phyloP scores from a whole-genome alignment of 2,888 invertebrate species.

The Watsonalla cultraria region DNA sequence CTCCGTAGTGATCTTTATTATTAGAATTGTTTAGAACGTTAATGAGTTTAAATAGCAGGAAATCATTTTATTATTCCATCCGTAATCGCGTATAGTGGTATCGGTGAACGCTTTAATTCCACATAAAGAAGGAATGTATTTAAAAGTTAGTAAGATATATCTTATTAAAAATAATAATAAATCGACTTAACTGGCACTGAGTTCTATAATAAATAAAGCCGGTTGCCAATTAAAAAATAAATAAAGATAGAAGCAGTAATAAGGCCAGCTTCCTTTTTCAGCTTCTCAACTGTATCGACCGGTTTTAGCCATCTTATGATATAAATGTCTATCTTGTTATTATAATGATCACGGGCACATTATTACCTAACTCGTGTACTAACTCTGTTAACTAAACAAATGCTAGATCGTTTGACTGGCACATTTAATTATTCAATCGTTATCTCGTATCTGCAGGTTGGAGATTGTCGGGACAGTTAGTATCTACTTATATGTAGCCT shows the following conservation, averaged over 20 bases:
- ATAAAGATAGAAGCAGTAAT: neutral
- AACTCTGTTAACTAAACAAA: neutral
- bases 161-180: no score
- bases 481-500: neutral
- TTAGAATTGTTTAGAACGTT: no score
- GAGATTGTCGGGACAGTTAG: neutral
- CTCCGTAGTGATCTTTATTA: no score
- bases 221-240: neutral
- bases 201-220: neutral
- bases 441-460: neutral
- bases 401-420: neutral
- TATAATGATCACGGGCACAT: slow-evolving; percentile 7
- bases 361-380: neutral
- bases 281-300: neutral
- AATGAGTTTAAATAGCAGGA: no score
- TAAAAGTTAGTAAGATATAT: no score
- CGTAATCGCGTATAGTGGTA: no score
- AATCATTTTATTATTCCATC: no score
- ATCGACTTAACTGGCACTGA: neutral
- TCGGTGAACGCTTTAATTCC: no score
- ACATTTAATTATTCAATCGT: neutral
- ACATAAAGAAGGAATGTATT: no score
- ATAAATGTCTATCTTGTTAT: slow-evolving; percentile 11
- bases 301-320: neutral
- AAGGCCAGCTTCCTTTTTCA: neutral